Evolutionary conservation across 2,797 vertebrate species (phyloP).

Genomic region (Sitta carolinensis): DNA sequence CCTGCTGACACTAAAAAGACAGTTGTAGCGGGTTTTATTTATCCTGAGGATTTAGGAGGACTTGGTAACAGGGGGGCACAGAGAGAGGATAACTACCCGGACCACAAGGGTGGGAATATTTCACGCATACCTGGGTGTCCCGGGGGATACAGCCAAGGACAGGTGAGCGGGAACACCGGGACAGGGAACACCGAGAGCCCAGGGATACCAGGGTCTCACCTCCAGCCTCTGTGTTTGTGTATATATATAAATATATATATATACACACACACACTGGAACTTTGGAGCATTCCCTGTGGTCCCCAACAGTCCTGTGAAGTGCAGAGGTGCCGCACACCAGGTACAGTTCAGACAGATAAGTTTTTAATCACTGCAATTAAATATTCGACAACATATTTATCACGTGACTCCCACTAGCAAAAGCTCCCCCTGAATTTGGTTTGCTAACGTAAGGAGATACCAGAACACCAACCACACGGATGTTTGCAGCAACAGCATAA

Average conservation of each 20-base stretch:
- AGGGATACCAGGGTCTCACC: not conserved
- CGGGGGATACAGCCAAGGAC: not conserved
- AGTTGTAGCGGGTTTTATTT: not conserved
- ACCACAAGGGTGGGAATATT: fast-evolving
- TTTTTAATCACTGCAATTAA: constrained; percentile 48
- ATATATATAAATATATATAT: fast-evolving
- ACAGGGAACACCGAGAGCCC: not conserved
- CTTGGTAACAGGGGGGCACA: not conserved
- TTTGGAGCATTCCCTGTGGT: not conserved
- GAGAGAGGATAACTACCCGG: no score
- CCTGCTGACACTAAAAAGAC: not conserved
- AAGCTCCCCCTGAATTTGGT: constrained; percentile 19
- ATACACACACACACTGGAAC: not conserved
- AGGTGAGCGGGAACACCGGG: fast-evolving
- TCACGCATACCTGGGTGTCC: not conserved
- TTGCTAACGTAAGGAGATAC: constrained; percentile 60
- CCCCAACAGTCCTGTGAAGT: not conserved
- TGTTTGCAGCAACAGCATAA: constrained; percentile 65
- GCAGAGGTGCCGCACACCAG: constrained; percentile 10
- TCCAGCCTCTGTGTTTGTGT: not conserved
- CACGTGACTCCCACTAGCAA: constrained; percentile 56
- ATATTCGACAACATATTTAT: constrained; percentile 34
- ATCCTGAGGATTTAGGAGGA: not conserved
- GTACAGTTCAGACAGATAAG: constrained; percentile 51
- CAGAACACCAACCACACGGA: constrained; percentile 54